Evolutionary conservation across 1,140 invertebrate genomes (phyloP).

Genomic region (Nasonia vitripennis): DNA sequence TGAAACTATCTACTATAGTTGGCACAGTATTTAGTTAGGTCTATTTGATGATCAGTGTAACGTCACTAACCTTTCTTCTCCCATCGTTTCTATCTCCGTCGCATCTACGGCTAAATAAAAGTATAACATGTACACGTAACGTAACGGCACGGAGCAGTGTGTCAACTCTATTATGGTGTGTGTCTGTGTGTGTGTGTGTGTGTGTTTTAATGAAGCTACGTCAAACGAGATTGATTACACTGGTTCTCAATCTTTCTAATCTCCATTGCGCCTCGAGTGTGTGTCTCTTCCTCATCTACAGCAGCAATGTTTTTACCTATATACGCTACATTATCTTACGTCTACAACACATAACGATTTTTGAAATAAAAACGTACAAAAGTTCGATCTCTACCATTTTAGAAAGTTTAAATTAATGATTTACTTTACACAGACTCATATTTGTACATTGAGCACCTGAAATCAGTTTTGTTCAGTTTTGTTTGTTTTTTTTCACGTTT

Average conservation of each 20-base stretch:
- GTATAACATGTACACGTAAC: not conserved
- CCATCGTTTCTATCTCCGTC: not conserved
- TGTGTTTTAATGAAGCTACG: not conserved
- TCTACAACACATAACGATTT: slow-evolving; percentile 32
- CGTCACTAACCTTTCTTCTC: slow-evolving; percentile 10
- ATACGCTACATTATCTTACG: slow-evolving; percentile 25
- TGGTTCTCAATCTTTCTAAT: not conserved
- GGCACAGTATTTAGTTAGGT: slow-evolving; percentile 52
- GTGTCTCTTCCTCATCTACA: not conserved
- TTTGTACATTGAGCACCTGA: slow-evolving; percentile 11
- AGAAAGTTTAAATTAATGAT: slow-evolving; percentile 34
- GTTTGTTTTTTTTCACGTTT: too few species aligned
- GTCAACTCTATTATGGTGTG: not conserved
- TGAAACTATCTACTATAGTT: slow-evolving; percentile 47
- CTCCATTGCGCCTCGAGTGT: not conserved
- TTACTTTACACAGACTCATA: slow-evolving; percentile 25
- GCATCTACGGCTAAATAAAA: slow-evolving; percentile 36
- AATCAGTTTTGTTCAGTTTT: not conserved
- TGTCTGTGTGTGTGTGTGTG: not conserved
- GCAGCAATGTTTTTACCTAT: not conserved
- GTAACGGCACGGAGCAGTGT: not conserved
- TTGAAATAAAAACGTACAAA: slow-evolving; percentile 41
- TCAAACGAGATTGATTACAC: slow-evolving; percentile 7
- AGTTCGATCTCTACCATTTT: slow-evolving; percentile 17
- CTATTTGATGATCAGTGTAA: slow-evolving; percentile 30